These are phyloP conservation scores for Zosterops borbonicus DNA, from an alignment of 2,113 vertebrate species.

Conservation along the genomic window DNA sequence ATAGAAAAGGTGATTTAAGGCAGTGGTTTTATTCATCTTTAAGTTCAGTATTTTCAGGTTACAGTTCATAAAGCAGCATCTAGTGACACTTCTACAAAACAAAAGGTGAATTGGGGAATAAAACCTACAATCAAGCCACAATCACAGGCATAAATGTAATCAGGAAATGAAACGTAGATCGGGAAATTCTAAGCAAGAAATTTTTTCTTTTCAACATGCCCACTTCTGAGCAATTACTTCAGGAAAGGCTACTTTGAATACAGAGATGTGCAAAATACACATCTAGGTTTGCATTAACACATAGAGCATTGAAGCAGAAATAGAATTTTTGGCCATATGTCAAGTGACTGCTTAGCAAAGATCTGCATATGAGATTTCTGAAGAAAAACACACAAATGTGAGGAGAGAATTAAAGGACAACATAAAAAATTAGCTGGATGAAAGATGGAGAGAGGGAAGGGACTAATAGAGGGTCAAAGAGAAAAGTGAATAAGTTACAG, in stretches of 20 bases:
- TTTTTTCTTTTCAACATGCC: neutral
- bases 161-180: neutral
- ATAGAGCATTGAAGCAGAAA: neutral
- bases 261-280: neutral
- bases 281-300: neutral
- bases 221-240: neutral
- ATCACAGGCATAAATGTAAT: neutral
- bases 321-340: neutral
- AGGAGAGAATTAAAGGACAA: neutral
- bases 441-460: neutral
- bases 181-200: neutral
- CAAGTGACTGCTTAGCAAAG: neutral
- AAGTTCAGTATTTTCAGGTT: neutral
- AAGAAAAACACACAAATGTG: neutral
- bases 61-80: neutral
- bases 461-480: neutral
- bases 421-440: neutral
- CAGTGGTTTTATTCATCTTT: neutral
- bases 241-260: neutral
- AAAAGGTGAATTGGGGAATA: neutral
- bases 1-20: conserved; percentile 8
- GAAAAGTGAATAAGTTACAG: neutral
- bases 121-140: neutral
- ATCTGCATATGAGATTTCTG: neutral
- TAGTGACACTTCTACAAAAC: neutral